Conservation (phyloP, 1,140 invertebrate genomes). For the Drosophila cardini region DNA sequence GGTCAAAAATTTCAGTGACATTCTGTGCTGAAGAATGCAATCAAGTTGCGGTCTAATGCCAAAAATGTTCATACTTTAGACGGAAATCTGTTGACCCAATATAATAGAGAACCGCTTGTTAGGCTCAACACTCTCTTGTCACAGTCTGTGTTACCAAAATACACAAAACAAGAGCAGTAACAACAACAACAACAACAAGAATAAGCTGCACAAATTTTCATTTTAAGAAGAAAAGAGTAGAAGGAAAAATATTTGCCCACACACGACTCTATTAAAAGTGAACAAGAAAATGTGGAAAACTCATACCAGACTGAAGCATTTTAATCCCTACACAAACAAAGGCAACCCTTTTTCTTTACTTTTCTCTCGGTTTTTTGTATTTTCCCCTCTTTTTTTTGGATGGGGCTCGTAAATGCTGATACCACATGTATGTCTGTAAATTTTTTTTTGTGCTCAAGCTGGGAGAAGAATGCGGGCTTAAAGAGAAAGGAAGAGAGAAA, state of each 20-base stretch:
- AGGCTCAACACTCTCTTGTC: conserved; percentile 38
- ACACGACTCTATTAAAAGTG: conserved; percentile 75
- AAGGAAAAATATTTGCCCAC: conserved; percentile 66
- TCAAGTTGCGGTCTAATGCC: conserved; percentile 46
- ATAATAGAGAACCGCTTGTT: conserved; percentile 59
- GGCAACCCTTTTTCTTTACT: conserved; percentile 45
- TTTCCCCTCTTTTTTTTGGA: conserved; percentile 32
- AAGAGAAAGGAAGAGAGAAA: background rate
- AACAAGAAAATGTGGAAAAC: conserved; percentile 56
- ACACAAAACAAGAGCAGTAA: conserved; percentile 32
- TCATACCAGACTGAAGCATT: conserved; percentile 36
- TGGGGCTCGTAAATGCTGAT: conserved; percentile 42
- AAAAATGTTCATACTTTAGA: conserved; percentile 31
- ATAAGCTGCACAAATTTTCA: conserved; percentile 48
- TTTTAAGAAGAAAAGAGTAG: conserved; percentile 25
- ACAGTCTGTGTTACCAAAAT: conserved; percentile 44
- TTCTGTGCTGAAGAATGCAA: conserved; percentile 25
- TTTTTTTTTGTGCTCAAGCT: conserved; percentile 52
- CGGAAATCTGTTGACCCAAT: conserved; percentile 9
- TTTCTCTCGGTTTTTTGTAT: no score
- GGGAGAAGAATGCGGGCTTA: conserved; percentile 62
- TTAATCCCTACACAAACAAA: conserved; percentile 67
- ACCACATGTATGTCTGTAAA: conserved; percentile 18
- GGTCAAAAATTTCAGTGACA: conserved; percentile 14
- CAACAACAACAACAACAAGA: conserved; percentile 36